Evolutionary conservation across 2,797 vertebrate species (phyloP).

Genomic region (Netta rufina): DNA sequence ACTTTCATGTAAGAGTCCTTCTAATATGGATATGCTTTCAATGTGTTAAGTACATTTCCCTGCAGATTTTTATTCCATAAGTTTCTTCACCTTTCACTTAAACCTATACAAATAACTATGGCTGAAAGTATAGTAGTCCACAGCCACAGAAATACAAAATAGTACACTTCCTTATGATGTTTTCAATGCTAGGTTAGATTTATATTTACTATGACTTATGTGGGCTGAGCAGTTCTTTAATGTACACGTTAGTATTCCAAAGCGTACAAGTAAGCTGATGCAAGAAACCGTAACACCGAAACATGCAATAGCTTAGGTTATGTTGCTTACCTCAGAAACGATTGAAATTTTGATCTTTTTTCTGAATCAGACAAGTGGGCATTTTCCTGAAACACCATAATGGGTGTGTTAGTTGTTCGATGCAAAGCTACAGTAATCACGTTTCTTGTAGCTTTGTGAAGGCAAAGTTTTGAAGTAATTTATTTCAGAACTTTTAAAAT

Average conservation of each 20-base stretch:
- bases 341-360: not conserved
- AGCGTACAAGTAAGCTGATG: not conserved
- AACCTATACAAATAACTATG: not conserved
- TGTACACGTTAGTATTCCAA: not conserved
- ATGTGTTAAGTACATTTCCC: not conserved
- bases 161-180: not conserved
- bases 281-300: not conserved
- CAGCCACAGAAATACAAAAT: not conserved
- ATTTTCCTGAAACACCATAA: not conserved
- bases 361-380: not conserved
- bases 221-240: not conserved
- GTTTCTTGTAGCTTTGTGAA: not conserved
- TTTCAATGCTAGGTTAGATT: not conserved
- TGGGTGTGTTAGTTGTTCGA: not conserved
- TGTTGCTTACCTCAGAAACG: not conserved
- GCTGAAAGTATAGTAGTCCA: not conserved
- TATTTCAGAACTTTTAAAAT: not conserved
- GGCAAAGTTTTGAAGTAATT: not conserved
- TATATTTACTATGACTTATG: not conserved
- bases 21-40: not conserved
- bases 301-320: not conserved
- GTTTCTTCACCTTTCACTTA: not conserved
- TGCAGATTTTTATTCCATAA: not conserved
- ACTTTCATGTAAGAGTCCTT: not conserved
- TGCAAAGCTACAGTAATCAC: not conserved